Conservation (phyloP, 1,140 invertebrate genomes). For the Probaryconus sp. region DNA sequence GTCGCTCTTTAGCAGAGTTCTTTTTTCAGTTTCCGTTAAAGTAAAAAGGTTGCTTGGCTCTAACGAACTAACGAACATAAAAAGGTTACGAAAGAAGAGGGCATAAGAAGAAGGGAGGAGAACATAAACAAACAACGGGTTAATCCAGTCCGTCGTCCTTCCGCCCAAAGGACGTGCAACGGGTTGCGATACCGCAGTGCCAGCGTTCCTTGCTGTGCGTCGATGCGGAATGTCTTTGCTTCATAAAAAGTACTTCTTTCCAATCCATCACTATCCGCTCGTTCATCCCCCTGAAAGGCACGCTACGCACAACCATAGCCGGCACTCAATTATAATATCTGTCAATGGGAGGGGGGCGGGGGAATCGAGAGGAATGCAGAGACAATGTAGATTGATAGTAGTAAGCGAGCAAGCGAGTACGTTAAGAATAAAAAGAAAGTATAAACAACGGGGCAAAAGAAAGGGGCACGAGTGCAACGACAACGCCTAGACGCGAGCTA, state of each 20-base stretch:
- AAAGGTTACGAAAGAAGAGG: conserved; percentile 6
- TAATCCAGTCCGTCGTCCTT: conserved; percentile 54
- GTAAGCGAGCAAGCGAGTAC: too few relatives aligned
- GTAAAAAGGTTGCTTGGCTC: too few relatives aligned
- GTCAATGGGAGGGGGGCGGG: not conserved
- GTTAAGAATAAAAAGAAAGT: conserved; percentile 5
- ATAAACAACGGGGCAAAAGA: conserved; percentile 3
- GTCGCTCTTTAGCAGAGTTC: conserved; percentile 24
- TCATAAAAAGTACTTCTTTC: conserved; percentile 38
- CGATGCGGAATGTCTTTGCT: conserved; percentile 41
- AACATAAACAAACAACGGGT: conserved; percentile 42
- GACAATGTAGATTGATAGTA: too few relatives aligned
- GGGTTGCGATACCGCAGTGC: conserved; percentile 52
- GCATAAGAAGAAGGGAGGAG: conserved; percentile 12
- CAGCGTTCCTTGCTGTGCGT: conserved; percentile 44
- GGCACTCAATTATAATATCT: conserved; percentile 29
- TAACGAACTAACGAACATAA: too few relatives aligned
- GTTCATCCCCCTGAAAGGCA: conserved; percentile 26
- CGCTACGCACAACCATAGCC: conserved; percentile 40
- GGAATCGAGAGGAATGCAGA: too few relatives aligned
- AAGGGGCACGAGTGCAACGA: conserved; percentile 17
- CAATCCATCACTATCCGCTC: conserved; percentile 50
- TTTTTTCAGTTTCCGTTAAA: too few relatives aligned
- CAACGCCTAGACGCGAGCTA: conserved; percentile 52
- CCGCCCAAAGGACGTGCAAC: conserved; percentile 43